These are phyloP conservation scores for Portunus trituberculatus DNA, from an alignment of 1,140 invertebrate species.

Conservation along the genomic window DNA sequence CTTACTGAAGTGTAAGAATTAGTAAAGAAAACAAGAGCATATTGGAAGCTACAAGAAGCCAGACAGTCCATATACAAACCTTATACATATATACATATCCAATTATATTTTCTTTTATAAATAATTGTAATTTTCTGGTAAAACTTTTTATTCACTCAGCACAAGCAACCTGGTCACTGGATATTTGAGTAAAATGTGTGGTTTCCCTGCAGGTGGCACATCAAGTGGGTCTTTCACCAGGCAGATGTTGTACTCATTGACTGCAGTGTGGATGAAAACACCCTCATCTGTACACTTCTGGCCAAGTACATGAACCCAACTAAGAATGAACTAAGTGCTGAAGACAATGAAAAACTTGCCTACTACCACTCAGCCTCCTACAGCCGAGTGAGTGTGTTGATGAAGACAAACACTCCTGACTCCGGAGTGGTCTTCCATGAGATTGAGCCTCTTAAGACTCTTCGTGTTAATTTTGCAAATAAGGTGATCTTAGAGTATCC, in stretches of 20 bases:
- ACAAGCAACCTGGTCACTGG: too few species aligned
- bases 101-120: too few species aligned
- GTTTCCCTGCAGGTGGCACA: conserved; percentile 64
- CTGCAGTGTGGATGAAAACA: conserved; percentile 67
- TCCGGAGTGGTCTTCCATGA: conserved; percentile 36
- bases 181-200: too few species aligned
- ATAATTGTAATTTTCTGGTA: too few species aligned
- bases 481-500: conserved; percentile 63
- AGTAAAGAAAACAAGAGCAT: too few species aligned
- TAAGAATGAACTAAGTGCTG: conserved; percentile 42
- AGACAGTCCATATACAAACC: too few species aligned
- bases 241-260: conserved; percentile 61
- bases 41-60: too few species aligned
- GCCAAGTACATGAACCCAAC: conserved; percentile 57
- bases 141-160: too few species aligned
- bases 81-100: too few species aligned
- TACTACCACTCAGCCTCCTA: conserved; percentile 73
- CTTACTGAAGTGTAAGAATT: too few species aligned
- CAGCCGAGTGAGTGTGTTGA: conserved; percentile 46
- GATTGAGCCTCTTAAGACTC: conserved; percentile 37
- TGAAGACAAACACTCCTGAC: conserved; percentile 30
- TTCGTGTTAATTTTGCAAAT: conserved; percentile 57
- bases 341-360: conserved; percentile 67
- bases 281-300: conserved; percentile 44
- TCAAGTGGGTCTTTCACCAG: conserved; percentile 70